Evolutionary conservation across 2,888 invertebrate genomes (phyloP).

Genomic region (Lissocephala sabroskyi): DNA sequence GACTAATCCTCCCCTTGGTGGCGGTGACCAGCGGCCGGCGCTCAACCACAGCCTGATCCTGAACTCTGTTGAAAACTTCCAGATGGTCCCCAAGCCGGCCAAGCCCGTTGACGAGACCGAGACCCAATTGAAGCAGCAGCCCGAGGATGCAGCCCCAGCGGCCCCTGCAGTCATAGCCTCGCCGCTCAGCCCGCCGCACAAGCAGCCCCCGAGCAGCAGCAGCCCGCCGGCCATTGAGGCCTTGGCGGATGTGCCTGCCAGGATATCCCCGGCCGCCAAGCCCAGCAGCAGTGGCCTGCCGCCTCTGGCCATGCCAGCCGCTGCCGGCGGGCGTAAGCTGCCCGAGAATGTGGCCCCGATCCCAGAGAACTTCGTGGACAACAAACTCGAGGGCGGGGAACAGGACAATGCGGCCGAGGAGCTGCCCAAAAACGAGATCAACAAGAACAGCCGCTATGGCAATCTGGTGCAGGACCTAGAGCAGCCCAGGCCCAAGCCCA

Average conservation of each 20-base stretch:
- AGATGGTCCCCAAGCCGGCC: slow-evolving; percentile 69
- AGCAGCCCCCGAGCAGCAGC: slow-evolving; percentile 31
- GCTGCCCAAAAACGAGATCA: slow-evolving; percentile 48
- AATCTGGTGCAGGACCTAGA: slow-evolving; percentile 64
- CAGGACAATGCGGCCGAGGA: slow-evolving; percentile 55
- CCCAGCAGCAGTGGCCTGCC: slow-evolving; percentile 44
- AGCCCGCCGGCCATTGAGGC: slow-evolving; percentile 19
- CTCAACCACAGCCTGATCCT: slow-evolving; percentile 67
- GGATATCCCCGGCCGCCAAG: slow-evolving; percentile 39
- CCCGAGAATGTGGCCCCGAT: slow-evolving; percentile 71
- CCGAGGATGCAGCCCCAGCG: slow-evolving; percentile 32
- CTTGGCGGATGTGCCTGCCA: neutral
- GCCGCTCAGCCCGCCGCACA: slow-evolving; percentile 59
- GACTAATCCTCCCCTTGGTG: slow-evolving; percentile 28
- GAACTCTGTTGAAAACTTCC: slow-evolving; percentile 74
- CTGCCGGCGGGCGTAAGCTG: slow-evolving; percentile 53
- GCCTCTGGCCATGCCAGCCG: slow-evolving; percentile 42
- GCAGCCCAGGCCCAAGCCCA: slow-evolving; percentile 35
- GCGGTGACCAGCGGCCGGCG: slow-evolving; percentile 19
- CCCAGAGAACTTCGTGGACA: slow-evolving; percentile 69
- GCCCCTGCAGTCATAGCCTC: slow-evolving; percentile 30
- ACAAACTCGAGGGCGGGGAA: slow-evolving; percentile 37
- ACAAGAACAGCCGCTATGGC: slow-evolving; percentile 68
- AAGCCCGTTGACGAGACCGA: slow-evolving; percentile 38
- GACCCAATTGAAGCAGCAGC: slow-evolving; percentile 37